phyloP scores from a whole-genome alignment of 2,113 vertebrate genomes.

The Trinectes maculatus region DNA sequence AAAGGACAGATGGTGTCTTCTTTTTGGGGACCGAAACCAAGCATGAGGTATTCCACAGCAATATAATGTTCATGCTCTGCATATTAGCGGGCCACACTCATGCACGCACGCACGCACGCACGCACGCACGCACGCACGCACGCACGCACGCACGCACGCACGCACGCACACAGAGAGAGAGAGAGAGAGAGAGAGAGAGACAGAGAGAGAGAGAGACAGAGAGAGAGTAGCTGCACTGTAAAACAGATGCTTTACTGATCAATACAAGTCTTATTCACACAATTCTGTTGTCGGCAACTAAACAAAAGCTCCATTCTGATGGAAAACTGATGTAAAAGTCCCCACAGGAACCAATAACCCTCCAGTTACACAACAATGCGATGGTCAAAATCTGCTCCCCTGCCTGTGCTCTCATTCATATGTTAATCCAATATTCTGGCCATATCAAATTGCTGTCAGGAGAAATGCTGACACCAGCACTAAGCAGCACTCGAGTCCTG shows the following conservation, averaged over 20 bases:
- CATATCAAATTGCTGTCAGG: conserved; percentile 52
- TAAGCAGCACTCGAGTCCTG: conserved; percentile 19
- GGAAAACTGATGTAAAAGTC: conserved; percentile 68
- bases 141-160: too few relatives aligned
- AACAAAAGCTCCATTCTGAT: conserved; percentile 62
- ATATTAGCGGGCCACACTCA: too few relatives aligned
- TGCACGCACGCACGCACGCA: too few relatives aligned
- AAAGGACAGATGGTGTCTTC: too few relatives aligned
- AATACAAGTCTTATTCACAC: conserved; percentile 32
- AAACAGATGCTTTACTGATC: conserved; percentile 43
- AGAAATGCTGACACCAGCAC: conserved; percentile 55
- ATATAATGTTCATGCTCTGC: too few relatives aligned
- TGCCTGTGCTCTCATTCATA: conserved; percentile 56
- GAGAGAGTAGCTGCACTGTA: neutral
- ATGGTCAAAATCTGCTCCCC: conserved; percentile 18
- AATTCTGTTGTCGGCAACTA: neutral
- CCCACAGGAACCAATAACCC: conserved; percentile 43
- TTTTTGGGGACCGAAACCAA: too few relatives aligned
- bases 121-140: too few relatives aligned
- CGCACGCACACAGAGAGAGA: neutral
- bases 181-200: neutral
- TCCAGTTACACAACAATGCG: conserved; percentile 53
- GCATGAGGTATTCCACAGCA: too few relatives aligned
- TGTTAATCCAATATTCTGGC: conserved; percentile 55
- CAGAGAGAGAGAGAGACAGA: neutral